Evolutionary conservation across 2,888 invertebrate species (phyloP), one percentile per base, ranked within the genome.

Genomic region (Gerris lacustris): DNA sequence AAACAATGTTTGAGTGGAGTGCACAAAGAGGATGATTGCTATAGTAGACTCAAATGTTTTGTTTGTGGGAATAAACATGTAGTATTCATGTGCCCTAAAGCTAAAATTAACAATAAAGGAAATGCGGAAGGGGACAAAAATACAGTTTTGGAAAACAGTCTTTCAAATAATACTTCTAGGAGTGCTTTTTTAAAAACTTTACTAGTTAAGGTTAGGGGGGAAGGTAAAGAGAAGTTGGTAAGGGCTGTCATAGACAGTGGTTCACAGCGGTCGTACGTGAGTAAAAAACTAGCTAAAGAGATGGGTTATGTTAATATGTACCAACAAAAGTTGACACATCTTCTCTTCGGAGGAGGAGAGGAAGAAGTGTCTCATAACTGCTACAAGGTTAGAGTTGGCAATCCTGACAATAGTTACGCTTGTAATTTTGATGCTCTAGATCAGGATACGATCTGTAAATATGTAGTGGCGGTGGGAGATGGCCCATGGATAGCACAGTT

Each of bases 401-500:
- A 55, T 55, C 55, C 55, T 55, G 55, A 55, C 55, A 55, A 55
- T 15, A 15, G 55, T 11, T 55, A 55, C 15, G 55, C 55, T 11
- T 55, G 55, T 55, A 55, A 55, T 55, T 55, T 55, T 55, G 55
- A 55, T 55, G 55, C 55, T 55, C 15, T 55, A 55, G 55, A 55
- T 55, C 55, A 55, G 55, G 55, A 55, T 55, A 55, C 55, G 55
- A 55, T 55, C 9, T 55, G 55, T 55, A 55, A 55, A 55, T 55
- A 55, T 55, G 55, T 55, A 55, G 55, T 5, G 15, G 55, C 55
- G 15, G 55, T 55, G 55, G 55, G 55, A 55, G 55, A 55, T 55
- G 55, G 55, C 15, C 55, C 55, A 55, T 55, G 55, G 55, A 55
- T 55, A 11, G 5, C 55, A 55, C 55, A 55, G 55, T 55, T 55